phyloP scores from a whole-genome alignment of 2,113 vertebrate species.

The human region DNA sequence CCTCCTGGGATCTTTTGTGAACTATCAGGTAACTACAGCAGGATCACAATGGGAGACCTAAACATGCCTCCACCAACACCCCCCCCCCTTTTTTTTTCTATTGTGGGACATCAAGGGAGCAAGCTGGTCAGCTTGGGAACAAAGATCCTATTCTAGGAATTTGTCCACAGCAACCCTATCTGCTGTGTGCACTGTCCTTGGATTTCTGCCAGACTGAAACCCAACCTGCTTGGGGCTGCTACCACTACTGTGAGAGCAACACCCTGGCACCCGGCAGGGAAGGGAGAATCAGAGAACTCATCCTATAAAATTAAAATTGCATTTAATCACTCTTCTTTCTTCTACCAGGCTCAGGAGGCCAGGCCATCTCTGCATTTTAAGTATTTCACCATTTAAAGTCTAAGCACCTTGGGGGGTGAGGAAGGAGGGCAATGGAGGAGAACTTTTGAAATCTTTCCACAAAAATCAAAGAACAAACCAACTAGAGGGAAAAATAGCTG shows the following conservation, averaged over 20 bases:
- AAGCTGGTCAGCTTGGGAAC: slow-evolving; percentile 73
- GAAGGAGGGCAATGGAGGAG: slow-evolving; percentile 54
- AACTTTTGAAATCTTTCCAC: slow-evolving; percentile 78
- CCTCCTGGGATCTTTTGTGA: background rate
- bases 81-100: background rate
- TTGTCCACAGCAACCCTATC: slow-evolving; percentile 70
- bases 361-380: slow-evolving; percentile 47
- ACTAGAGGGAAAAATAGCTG: slow-evolving; percentile 70
- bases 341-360: slow-evolving; percentile 45
- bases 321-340: slow-evolving; percentile 54
- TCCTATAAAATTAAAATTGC: slow-evolving; percentile 48
- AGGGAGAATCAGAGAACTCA: slow-evolving; percentile 24
- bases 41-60: slow-evolving; percentile 54
- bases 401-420: slow-evolving; percentile 73
- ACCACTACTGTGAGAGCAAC: slow-evolving; percentile 14
- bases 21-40: slow-evolving; percentile 40
- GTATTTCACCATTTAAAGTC: slow-evolving; percentile 65
- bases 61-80: background rate
- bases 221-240: slow-evolving; percentile 65
- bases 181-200: slow-evolving; percentile 50
- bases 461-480: slow-evolving; percentile 83
- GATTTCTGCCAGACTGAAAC: slow-evolving; percentile 50
- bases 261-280: background rate
- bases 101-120: slow-evolving; percentile 74
- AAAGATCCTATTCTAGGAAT: slow-evolving; percentile 79